Percentiles rank a stretch among this genome's conserved stretches.
Evolutionary conservation across 64 coral and sea anemone species (phyloP).

Genomic region (Dendronephthya gigantea): DNA sequence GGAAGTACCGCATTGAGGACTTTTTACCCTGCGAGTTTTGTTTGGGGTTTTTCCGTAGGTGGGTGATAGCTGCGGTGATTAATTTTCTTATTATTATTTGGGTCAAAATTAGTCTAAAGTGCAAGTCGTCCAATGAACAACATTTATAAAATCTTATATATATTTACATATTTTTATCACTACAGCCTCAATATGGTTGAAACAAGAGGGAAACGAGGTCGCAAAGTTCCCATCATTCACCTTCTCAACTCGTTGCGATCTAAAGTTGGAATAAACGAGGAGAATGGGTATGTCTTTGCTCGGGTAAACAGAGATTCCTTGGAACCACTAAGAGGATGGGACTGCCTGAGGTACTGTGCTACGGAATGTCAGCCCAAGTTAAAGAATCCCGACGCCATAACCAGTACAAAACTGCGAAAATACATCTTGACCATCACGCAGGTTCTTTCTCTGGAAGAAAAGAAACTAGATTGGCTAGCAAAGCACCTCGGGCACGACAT

Average conservation of each 20-base stretch:
- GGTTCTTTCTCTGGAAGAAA: neutral
- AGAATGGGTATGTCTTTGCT: neutral
- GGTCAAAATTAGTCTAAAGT: too few relatives aligned
- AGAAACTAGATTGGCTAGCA: neutral
- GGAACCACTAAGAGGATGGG: neutral
- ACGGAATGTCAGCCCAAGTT: neutral
- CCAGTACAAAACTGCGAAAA: neutral
- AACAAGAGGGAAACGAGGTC: neutral
- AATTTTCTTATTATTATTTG: too few relatives aligned
- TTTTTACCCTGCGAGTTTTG: conserved; percentile 25
- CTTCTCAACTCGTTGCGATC: neutral
- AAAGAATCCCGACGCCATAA: neutral
- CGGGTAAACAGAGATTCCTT: neutral
- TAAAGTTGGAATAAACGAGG: neutral
- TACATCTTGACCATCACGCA: neutral
- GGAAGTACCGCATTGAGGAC: conserved; percentile 6
- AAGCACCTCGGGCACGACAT: neutral
- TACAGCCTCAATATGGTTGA: neutral
- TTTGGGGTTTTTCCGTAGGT: conserved; percentile 10
- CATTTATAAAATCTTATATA: too few relatives aligned
- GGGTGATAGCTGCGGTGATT: too few relatives aligned
- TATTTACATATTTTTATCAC: too few relatives aligned
- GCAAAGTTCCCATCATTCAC: neutral
- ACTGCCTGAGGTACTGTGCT: neutral
- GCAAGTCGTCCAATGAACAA: too few relatives aligned